phyloP scores from a whole-genome alignment of 2,113 vertebrate species.

The Cheilinus undulatus region DNA sequence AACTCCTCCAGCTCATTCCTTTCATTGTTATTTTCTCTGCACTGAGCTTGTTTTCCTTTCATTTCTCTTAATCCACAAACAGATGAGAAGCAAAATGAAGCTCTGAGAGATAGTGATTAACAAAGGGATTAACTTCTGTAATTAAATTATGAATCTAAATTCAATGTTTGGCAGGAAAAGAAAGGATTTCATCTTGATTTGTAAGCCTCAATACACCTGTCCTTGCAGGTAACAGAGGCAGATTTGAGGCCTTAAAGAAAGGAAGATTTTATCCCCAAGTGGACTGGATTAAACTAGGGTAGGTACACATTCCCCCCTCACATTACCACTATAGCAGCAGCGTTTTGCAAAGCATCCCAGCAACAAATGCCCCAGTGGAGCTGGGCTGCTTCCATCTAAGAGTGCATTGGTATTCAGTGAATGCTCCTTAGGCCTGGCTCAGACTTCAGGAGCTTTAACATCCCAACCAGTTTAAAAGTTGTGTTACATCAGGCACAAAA shows the following conservation, averaged over 20 bases:
- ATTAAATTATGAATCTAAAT: conserved; percentile 13
- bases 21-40: neutral
- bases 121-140: conserved; percentile 5
- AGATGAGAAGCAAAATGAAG: neutral
- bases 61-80: neutral
- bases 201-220: neutral
- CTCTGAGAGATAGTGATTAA: neutral
- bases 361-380: neutral
- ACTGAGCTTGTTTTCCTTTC: neutral
- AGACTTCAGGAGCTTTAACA: neutral
- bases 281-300: too few species aligned
- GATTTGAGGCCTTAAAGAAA: neutral
- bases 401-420: neutral
- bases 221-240: neutral
- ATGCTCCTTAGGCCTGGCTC: neutral
- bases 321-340: neutral
- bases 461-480: too few species aligned
- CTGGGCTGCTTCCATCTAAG: neutral
- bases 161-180: neutral
- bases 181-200: neutral
- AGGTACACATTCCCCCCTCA: neutral
- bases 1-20: neutral
- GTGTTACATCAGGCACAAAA: neutral
- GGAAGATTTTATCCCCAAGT: neutral
- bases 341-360: neutral